Percentiles rank a stretch among this genome's conserved stretches.
phyloP scores from a whole-genome alignment of 2,113 vertebrate genomes.

The Megalops atlanticus region DNA sequence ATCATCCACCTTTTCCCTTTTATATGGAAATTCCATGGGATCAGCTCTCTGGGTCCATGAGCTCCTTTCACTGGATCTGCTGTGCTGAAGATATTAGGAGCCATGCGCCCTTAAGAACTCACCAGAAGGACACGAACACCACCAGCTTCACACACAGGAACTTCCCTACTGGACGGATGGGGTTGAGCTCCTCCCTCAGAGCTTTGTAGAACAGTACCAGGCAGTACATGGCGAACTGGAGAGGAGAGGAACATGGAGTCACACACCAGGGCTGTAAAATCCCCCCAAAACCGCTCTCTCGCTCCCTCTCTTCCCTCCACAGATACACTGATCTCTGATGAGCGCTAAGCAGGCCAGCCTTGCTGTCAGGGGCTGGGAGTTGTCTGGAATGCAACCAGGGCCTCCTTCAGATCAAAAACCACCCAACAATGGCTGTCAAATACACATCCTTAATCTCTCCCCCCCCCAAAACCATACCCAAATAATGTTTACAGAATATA shows the following conservation, averaged over 20 bases:
- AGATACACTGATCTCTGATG: no score
- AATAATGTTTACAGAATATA: no score
- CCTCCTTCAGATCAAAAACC: no score
- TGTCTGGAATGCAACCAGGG: no score
- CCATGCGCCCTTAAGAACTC: conserved; percentile 47
- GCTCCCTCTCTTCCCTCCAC: not conserved
- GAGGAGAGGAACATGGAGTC: conserved; percentile 26
- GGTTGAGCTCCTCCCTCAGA: conserved; percentile 87
- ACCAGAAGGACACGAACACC: conserved; percentile 98
- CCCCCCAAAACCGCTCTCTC: not conserved
- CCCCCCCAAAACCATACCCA: no score
- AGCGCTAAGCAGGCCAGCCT: no score
- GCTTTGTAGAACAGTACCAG: conserved; percentile 95
- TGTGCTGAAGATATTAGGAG: not conserved
- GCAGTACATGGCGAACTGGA: conserved; percentile 98
- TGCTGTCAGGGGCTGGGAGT: no score
- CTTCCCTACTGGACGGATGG: conserved; percentile 94
- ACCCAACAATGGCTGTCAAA: no score
- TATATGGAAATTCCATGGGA: no score
- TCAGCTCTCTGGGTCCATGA: not conserved
- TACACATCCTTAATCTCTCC: no score
- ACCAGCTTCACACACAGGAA: conserved; percentile 98
- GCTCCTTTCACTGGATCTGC: not conserved
- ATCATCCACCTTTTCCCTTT: no score
- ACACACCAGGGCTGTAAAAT: not conserved